phyloP scores from a whole-genome alignment of 2,888 invertebrate species.

The Linnaemya vulpina region DNA sequence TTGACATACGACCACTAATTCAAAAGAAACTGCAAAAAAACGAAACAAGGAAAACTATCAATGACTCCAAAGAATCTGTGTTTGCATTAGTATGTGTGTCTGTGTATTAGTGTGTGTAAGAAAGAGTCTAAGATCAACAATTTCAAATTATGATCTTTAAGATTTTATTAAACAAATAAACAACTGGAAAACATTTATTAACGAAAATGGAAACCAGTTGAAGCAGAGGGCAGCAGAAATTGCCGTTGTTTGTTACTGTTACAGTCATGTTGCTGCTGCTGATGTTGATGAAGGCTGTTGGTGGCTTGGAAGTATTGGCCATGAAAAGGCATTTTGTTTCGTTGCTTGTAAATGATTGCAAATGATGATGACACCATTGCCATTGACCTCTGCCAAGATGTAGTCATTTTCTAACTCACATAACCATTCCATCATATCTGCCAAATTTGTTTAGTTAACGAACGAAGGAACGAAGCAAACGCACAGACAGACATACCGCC shows the following conservation, averaged over 20 bases:
- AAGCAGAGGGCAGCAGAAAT: constrained; percentile 10
- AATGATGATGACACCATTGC: constrained; percentile 72
- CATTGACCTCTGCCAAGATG: constrained; percentile 72
- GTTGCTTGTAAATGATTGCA: constrained; percentile 57
- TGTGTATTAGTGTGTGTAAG: constrained; percentile 3
- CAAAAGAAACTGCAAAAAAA: not conserved
- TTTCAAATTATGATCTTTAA: constrained; percentile 47
- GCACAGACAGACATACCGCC: not conserved
- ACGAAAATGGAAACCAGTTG: not conserved
- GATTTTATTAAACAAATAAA: constrained; percentile 28
- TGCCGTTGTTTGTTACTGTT: constrained; percentile 33
- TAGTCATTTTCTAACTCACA: constrained; percentile 54
- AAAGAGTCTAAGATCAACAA: constrained; percentile 32
- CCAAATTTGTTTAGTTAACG: constrained; percentile 44
- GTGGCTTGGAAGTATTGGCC: constrained; percentile 10
- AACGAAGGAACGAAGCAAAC: not conserved
- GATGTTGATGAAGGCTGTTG: not conserved
- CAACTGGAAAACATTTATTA: not conserved
- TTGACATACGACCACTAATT: constrained; percentile 44
- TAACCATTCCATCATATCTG: constrained; percentile 57
- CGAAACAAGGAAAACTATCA: constrained; percentile 1
- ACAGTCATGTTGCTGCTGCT: constrained; percentile 8
- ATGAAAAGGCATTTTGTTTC: constrained; percentile 44
- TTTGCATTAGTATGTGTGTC: not conserved
- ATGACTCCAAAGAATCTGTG: not conserved